These are phyloP conservation scores for Pantherophis alleghaniensis DNA, from an alignment of 2,797 vertebrate species.

Conservation along the genomic window DNA sequence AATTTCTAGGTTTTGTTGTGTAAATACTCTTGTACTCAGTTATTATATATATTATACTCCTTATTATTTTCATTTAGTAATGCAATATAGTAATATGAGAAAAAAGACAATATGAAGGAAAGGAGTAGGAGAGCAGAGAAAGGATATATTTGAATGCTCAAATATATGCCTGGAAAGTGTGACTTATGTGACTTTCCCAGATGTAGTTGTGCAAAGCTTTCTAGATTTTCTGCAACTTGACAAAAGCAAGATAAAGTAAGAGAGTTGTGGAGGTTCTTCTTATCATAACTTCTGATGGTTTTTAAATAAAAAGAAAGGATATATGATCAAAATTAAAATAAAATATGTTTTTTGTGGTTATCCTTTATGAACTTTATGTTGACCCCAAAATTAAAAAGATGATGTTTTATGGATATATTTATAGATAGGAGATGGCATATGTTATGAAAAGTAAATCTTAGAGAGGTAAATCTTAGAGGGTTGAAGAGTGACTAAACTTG, in stretches of 20 bases:
- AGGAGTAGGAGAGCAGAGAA: background rate
- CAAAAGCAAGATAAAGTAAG: background rate
- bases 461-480: background rate
- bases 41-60: background rate
- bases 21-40: background rate
- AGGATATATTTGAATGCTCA: too few relatives aligned
- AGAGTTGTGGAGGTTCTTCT: background rate
- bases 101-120: background rate
- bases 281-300: background rate
- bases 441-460: background rate
- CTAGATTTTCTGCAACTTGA: background rate
- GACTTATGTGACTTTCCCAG: too few relatives aligned
- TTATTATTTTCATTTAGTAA: background rate
- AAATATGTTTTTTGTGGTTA: background rate
- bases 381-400: background rate
- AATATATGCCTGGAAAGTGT: too few relatives aligned
- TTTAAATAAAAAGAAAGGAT: background rate
- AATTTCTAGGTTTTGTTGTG: background rate
- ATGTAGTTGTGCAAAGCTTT: too few relatives aligned
- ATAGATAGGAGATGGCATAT: background rate
- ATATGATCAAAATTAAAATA: background rate
- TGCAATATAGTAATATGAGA: background rate
- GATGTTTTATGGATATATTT: background rate
- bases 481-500: background rate
- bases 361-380: background rate